phyloP scores from a whole-genome alignment of 2,888 invertebrate species.

The Rhaphigaster nebulosa region DNA sequence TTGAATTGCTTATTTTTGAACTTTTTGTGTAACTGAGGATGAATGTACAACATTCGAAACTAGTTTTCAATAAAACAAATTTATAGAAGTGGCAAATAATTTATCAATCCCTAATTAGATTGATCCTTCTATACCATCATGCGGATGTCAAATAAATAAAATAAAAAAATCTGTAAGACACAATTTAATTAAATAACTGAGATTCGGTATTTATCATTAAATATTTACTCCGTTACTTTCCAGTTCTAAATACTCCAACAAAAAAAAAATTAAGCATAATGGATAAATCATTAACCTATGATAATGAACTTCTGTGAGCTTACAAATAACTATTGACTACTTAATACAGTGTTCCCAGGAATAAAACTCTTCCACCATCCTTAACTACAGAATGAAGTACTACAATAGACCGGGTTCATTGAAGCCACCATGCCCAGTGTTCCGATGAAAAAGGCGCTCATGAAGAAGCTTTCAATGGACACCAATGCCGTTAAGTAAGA shows the following conservation, averaged over 20 bases:
- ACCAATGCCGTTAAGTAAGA: slow-evolving; percentile 15
- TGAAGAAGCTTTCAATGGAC: background rate
- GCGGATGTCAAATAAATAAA: no score
- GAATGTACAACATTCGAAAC: no score
- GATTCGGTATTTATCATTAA: no score
- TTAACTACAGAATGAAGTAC: background rate
- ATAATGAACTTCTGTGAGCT: background rate
- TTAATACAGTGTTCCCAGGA: background rate
- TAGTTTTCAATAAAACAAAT: no score
- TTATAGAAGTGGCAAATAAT: no score
- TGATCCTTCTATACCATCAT: no score
- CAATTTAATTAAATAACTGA: no score
- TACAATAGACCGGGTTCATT: background rate
- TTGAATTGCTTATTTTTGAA: no score
- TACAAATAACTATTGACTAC: background rate
- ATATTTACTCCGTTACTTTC: background rate
- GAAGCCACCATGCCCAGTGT: background rate
- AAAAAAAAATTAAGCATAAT: background rate
- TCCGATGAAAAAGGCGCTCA: background rate
- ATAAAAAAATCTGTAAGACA: no score
- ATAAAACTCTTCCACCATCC: background rate
- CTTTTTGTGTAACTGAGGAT: no score
- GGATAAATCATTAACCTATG: background rate
- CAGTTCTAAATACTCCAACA: no score
- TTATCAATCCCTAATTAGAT: no score